A percentile compares a stretch with the other conserved stretches of the same genome.
Evolutionary conservation across 2,113 vertebrate species (phyloP).

Genomic region (Fregata magnificens): DNA sequence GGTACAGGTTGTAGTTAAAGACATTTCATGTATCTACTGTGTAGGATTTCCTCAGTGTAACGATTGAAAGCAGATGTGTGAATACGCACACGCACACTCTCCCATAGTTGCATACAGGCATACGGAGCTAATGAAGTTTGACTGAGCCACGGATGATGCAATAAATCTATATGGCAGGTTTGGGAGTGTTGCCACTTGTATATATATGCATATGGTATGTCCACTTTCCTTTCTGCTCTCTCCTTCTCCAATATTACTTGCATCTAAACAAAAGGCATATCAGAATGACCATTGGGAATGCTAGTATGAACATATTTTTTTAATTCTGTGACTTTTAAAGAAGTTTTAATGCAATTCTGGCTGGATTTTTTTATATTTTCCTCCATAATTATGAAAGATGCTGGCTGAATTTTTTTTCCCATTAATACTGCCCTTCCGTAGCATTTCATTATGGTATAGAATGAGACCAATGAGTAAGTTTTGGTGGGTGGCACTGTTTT

Average conservation of each 20-base stretch:
- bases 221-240: neutral
- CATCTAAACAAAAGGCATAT: neutral
- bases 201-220: neutral
- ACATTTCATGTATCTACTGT: slow-evolving; percentile 33
- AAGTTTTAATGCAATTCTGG: neutral
- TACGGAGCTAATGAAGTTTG: slow-evolving; percentile 44
- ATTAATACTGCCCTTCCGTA: neutral
- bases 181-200: slow-evolving; percentile 45
- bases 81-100: slow-evolving; percentile 10
- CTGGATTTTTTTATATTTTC: neutral
- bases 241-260: neutral
- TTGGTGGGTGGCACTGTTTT: neutral
- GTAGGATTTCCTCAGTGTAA: slow-evolving; percentile 27
- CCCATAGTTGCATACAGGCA: neutral
- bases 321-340: neutral
- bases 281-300: neutral
- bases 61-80: slow-evolving; percentile 40
- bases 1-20: slow-evolving; percentile 37
- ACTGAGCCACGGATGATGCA: slow-evolving; percentile 40
- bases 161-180: slow-evolving; percentile 53
- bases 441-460: neutral
- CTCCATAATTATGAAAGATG: neutral
- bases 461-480: neutral
- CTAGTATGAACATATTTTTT: neutral
- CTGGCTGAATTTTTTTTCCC: neutral